phyloP scores from a whole-genome alignment of 2,888 invertebrate genomes.

The Drosophila colorata region DNA sequence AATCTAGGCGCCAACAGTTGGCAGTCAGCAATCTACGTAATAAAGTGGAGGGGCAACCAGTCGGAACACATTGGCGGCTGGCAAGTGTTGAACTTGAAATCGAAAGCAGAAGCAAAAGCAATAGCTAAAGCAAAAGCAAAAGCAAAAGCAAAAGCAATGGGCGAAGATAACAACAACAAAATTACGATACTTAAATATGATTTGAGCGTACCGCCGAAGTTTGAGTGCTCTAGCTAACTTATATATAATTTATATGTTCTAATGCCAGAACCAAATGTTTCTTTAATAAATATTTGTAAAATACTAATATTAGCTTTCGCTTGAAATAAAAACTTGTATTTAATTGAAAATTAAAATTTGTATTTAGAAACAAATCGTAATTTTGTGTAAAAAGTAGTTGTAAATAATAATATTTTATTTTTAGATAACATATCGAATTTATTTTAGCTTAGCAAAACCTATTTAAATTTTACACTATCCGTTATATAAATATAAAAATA shows the following conservation, averaged over 20 bases:
- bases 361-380: no score
- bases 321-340: no score
- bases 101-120: slow-evolving; percentile 62
- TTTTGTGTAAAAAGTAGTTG: no score
- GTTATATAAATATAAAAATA: no score
- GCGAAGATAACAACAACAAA: slow-evolving; percentile 43
- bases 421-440: no score
- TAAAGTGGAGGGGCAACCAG: slow-evolving; percentile 77
- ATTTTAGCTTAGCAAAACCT: no score
- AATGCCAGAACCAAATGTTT: no score
- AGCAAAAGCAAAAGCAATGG: slow-evolving; percentile 40
- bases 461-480: no score
- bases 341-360: no score
- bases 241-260: not conserved
- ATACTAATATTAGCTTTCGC: no score
- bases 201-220: slow-evolving; percentile 25
- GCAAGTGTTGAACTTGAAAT: slow-evolving; percentile 82
- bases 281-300: no score
- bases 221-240: slow-evolving; percentile 22
- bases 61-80: slow-evolving; percentile 68
- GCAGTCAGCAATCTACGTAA: slow-evolving; percentile 64
- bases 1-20: slow-evolving; percentile 32
- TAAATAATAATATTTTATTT: no score
- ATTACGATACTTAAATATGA: slow-evolving; percentile 54
- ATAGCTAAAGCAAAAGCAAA: slow-evolving; percentile 25